Base-by-base conservation (phyloP, 1,140 invertebrate species). In the Cotesia glomerata region DNA sequence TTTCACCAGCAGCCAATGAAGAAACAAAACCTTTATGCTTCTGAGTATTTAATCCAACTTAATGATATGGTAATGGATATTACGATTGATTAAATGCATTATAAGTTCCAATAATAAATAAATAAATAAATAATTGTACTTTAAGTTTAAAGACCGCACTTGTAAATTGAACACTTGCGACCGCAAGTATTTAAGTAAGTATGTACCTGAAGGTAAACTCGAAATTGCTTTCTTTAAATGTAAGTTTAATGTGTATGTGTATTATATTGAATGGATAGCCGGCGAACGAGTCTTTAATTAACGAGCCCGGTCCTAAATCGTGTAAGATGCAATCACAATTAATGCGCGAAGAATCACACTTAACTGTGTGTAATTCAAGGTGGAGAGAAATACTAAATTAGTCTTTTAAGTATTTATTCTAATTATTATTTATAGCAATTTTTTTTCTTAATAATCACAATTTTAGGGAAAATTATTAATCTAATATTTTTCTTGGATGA, bases 261-360 rank as follows among this genome's bases (percentile, higher is more conserved):
- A 45, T 39, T 16, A 18, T 32, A 59, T 59, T 59, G 58, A 34
- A 59, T 11, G 58, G 16, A 59, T 59, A 26, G 58, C 26, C 14
- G 58, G 58, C 7, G 58, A 59, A 59, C 26, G 58, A 34, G 58
- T 34, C 58, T 59, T 59, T 59, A 59, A 59, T 59, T 59, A 59
- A 59, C 58, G 58, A 59, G 18, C 7, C 58, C 58, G 58, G 58
- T 59, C 58, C 58, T 59, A 59, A 59, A 59, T 59, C 58, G 58
- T 34, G 58, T 32, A 0, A 0, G 58, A 59, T 59, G 58, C 58
- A 59, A 59, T 59, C 58, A 18, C 58, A 32, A 59, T 59, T 59
- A 59, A 59, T 59, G 58, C 18, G 9, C 18, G 26, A 32, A 11
- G 58, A 59, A 26, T 34, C 58, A 59, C 18, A 14, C 16, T 13